Evolutionary conservation across 1,140 invertebrate species (phyloP).

Genomic region (Brachionus paranguensis): DNA sequence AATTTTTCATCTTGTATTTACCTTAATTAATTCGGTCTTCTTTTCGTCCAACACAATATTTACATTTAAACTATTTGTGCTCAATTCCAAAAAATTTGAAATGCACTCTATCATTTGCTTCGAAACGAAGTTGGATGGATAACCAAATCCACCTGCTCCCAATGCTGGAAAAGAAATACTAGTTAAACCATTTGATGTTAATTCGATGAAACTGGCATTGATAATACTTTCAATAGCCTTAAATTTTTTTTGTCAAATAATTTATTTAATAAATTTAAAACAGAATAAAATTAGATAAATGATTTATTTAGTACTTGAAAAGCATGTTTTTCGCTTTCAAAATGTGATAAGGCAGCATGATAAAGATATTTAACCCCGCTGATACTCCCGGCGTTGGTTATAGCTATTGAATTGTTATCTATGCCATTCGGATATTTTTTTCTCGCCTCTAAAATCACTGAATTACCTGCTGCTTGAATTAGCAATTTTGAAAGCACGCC

Average conservation of each 20-base stretch:
- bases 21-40: not conserved
- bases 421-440: slow-evolving; percentile 6
- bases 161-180: not conserved
- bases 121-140: not conserved
- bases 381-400: not conserved
- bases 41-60: slow-evolving; percentile 1
- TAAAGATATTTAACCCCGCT: not conserved
- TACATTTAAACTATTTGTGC: not conserved
- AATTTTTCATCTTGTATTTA: not conserved
- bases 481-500: not conserved
- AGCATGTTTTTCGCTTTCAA: not conserved
- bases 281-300: not conserved
- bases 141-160: slow-evolving; percentile 8
- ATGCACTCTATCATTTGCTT: not conserved
- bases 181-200: not conserved
- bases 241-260: not conserved
- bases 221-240: not conserved
- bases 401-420: not conserved
- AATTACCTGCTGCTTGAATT: not conserved
- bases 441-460: not conserved
- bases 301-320: not conserved
- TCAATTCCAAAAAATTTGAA: not conserved
- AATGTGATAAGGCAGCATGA: not conserved
- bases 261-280: not conserved
- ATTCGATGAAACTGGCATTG: not conserved